A percentile compares a stretch with the other conserved stretches of the same genome.
phyloP scores from a whole-genome alignment of 92 coral and sea anemone genomes.

The Ricordea florida region DNA sequence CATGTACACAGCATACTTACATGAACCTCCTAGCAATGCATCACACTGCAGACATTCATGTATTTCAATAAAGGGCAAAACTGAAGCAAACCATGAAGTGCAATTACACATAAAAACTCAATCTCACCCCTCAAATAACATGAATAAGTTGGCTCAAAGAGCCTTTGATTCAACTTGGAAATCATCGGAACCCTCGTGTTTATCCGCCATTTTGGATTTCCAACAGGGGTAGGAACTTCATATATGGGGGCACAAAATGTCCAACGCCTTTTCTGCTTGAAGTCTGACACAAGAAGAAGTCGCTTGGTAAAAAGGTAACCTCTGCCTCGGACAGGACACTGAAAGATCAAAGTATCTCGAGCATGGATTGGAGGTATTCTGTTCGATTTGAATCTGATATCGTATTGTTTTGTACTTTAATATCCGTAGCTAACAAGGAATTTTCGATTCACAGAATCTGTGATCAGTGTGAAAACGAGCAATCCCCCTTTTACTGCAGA shows the following conservation, averaged over 20 bases:
- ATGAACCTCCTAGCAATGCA: too few species aligned
- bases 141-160: too few species aligned
- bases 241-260: too few species aligned
- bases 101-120: too few species aligned
- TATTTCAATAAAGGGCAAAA: too few species aligned
- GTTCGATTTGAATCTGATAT: background rate
- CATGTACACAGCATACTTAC: too few species aligned
- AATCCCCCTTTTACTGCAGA: slow-evolving; percentile 29
- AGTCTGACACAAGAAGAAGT: background rate
- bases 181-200: background rate
- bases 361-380: slow-evolving; percentile 35
- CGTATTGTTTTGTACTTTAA: background rate
- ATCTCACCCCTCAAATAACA: too few species aligned
- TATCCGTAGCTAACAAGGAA: background rate
- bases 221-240: too few species aligned
- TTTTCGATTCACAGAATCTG: slow-evolving; percentile 7
- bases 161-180: slow-evolving; percentile 7
- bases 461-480: slow-evolving; percentile 26
- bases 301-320: too few species aligned
- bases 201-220: slow-evolving; percentile 1
- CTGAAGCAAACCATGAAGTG: too few species aligned
- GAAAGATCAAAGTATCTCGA: background rate
- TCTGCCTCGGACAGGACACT: too few species aligned
- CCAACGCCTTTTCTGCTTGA: background rate
- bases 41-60: too few species aligned